Evolutionary conservation across 2,888 invertebrate genomes (phyloP).

Genomic region (Rhopalosiphum nymphaeae): DNA sequence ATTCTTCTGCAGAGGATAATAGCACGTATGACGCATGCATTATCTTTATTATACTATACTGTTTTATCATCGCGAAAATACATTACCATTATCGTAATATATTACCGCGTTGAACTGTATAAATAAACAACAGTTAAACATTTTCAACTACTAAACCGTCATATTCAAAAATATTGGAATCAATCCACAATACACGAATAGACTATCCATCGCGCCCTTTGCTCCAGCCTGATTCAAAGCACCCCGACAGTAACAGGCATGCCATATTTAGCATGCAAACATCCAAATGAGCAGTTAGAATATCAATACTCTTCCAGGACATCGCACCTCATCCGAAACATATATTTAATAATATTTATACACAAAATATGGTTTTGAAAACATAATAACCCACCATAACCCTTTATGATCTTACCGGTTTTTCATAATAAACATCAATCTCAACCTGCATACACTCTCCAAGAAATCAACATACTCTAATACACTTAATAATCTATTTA

Average conservation of each 20-base stretch:
- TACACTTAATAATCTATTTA: background rate
- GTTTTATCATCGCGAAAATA: background rate
- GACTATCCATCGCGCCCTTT: too few relatives aligned
- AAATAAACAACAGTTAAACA: background rate
- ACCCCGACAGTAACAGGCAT: background rate
- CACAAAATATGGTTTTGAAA: background rate
- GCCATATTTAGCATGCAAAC: background rate
- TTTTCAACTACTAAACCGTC: background rate
- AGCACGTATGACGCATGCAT: background rate
- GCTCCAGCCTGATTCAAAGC: background rate
- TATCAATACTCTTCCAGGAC: background rate
- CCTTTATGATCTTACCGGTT: background rate
- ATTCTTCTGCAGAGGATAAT: constrained; percentile 11
- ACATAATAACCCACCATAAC: background rate
- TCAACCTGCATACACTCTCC: background rate
- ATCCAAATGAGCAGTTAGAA: background rate
- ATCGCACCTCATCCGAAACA: background rate
- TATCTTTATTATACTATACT: background rate
- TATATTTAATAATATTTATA: background rate
- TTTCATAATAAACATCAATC: background rate
- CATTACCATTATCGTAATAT: background rate
- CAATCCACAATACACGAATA: too few relatives aligned
- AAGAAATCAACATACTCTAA: background rate
- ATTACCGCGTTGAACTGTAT: background rate
- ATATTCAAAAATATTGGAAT: too few relatives aligned